Base-by-base conservation (phyloP, 2,113 vertebrate species). In the Corapipo altera region DNA sequence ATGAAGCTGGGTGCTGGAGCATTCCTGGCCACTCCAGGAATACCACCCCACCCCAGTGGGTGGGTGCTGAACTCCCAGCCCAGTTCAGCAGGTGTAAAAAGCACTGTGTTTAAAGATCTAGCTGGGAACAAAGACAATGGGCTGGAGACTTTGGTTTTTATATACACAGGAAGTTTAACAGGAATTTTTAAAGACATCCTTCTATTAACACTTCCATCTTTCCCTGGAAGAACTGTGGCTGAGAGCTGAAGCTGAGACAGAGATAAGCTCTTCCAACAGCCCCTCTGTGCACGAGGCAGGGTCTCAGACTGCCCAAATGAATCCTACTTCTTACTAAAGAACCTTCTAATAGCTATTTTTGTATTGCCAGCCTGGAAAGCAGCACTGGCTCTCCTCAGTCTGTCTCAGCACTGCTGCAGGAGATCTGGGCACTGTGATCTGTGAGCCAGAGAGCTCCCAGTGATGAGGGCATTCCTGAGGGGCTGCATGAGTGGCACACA, bases 191-290 rank as follows among this genome's bases (percentile, higher is more conserved):
- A 41, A 85, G 66, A 39, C 18, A 33, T 2, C 5, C 39, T 85
- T 19, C 37, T 16, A 37, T 33, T 54, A 73, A 88, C 43, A 54
- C 21, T 66, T 94, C 13, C 26, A 27, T 15, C 43, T 35, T 73
- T 70, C n/a, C 49, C 46, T 32, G 37, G 52, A 51, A 78, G 32
- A 58, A 37, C 14, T 0, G 0, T 0, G 0, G 43, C 44, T 0
- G 1, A 61, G 62, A 54, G 33, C 26, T 65, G 71, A 49, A 58
- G 82, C 57, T 0, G 1, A 43, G n/a, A 33, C 26, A 54, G n/a
- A 0, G 7, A 37, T 0, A 3, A 69, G 58, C 43, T 89, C 77
- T 44, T 59, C 16, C 81, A 76, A 9, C 2, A 52, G 69, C 48
- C 48, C 46, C 57, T 23, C 2, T 19, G 43, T 11, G 58, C 41